These are phyloP conservation scores for Xiphophorus maculatus DNA, from an alignment of 2,113 vertebrate species.

Conservation along the genomic window DNA sequence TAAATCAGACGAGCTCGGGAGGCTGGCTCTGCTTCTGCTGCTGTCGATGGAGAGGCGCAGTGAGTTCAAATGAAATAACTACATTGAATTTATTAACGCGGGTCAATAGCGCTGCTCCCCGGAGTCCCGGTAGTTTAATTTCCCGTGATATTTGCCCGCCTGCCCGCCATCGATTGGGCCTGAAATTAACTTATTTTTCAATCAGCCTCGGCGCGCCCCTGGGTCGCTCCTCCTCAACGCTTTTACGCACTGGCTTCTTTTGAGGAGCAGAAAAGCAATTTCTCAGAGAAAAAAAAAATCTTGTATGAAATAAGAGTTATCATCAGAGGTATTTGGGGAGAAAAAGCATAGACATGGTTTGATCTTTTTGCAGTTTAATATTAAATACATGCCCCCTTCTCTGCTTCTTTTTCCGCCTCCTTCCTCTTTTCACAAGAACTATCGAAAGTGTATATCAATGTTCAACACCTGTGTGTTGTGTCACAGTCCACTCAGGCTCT, in stretches of 20 bases:
- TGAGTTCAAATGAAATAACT: constrained; percentile 87
- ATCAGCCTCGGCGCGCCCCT: constrained; percentile 94
- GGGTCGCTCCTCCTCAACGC: constrained; percentile 91
- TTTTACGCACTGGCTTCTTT: constrained; percentile 73
- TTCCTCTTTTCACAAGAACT: constrained; percentile 21
- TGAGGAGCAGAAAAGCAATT: constrained; percentile 91
- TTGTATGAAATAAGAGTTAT: constrained; percentile 79
- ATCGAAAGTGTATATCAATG: constrained; percentile 54
- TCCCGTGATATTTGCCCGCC: constrained; percentile 99
- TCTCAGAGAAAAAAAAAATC: constrained; percentile 84
- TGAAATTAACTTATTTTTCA: constrained; percentile 99
- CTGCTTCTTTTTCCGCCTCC: neutral
- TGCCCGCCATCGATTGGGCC: constrained; percentile 99
- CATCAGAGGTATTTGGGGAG: constrained; percentile 69
- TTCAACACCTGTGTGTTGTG: constrained; percentile 67
- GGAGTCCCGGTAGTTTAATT: constrained; percentile 97
- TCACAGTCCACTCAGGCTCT: constrained; percentile 60
- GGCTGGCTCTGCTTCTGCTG: constrained; percentile 48
- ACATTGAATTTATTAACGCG: constrained; percentile 97
- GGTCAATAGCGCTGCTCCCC: constrained; percentile 95
- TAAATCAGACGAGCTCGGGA: constrained; percentile 91
- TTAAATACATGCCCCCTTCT: constrained; percentile 60
- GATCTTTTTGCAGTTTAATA: constrained; percentile 78
- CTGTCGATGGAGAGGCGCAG: constrained; percentile 59
- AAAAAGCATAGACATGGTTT: constrained; percentile 66